A percentile compares a stretch with the other conserved stretches of the same genome.
Evolutionary conservation across 2,113 vertebrate genomes (phyloP).

Genomic region (Callaeas wilsoni): DNA sequence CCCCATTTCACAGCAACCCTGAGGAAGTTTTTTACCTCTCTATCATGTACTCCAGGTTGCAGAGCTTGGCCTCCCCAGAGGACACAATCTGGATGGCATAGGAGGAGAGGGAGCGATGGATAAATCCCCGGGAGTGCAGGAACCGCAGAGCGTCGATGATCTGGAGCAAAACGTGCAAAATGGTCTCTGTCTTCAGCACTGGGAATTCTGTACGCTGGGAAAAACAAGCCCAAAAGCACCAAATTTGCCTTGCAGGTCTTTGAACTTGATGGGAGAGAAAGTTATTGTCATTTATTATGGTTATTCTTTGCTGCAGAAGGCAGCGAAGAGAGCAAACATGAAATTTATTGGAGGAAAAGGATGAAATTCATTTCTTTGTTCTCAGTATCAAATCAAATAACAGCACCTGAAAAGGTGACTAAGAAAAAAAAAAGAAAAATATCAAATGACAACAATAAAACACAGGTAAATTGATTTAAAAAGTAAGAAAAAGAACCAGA

Average conservation of each 20-base stretch:
- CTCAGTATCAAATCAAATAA: background rate
- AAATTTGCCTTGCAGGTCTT: background rate
- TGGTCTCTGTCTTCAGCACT: slow-evolving; percentile 61
- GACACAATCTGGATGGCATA: slow-evolving; percentile 69
- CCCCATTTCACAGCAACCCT: background rate
- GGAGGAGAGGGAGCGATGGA: slow-evolving; percentile 76
- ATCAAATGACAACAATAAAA: background rate
- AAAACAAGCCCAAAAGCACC: rapidly evolving
- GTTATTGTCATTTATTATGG: rapidly evolving
- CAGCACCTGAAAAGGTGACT: background rate
- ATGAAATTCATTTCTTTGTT: background rate
- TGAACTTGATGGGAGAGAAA: rapidly evolving
- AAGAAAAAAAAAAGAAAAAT: background rate
- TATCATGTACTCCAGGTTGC: slow-evolving; percentile 77
- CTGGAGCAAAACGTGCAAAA: slow-evolving; percentile 73
- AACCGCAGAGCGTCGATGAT: slow-evolving; percentile 64
- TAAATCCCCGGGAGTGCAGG: slow-evolving; percentile 66
- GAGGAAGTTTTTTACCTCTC: slow-evolving; percentile 63
- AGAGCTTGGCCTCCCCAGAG: slow-evolving; percentile 69
- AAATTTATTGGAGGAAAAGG: background rate
- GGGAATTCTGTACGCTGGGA: slow-evolving; percentile 72
- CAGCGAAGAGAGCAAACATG: background rate
- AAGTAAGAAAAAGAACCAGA: background rate
- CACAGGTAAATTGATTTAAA: background rate
- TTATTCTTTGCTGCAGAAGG: background rate